phyloP scores from a whole-genome alignment of 2,113 vertebrate species.

The Perognathus longimembris region DNA sequence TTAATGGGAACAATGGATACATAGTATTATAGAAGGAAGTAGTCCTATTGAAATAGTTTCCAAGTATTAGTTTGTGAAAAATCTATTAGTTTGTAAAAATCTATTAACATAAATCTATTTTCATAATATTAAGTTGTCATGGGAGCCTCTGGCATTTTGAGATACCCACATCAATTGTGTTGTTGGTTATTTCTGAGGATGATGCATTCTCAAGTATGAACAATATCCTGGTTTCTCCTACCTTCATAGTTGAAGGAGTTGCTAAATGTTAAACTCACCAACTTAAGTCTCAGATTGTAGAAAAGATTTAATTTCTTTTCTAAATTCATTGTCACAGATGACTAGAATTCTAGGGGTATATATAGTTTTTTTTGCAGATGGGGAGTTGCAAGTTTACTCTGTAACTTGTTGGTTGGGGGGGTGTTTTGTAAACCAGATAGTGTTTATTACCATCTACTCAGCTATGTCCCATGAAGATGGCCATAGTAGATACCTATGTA shows the following conservation, averaged over 20 bases:
- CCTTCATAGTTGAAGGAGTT: neutral
- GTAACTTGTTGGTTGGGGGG: too few species aligned
- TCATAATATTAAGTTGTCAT: neutral
- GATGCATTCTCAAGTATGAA: neutral
- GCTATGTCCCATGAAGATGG: neutral
- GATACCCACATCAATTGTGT: neutral
- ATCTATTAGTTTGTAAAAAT: neutral
- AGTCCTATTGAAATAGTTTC: neutral
- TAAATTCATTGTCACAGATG: neutral
- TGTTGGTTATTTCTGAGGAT: neutral
- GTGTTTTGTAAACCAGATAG: neutral
- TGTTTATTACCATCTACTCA: neutral
- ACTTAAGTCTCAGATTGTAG: neutral
- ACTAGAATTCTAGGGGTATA: neutral
- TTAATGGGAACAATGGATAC: neutral
- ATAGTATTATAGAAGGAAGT: neutral
- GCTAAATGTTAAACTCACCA: neutral
- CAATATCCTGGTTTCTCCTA: neutral
- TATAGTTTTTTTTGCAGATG: neutral
- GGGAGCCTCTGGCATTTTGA: neutral
- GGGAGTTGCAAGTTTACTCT: neutral
- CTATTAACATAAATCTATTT: neutral
- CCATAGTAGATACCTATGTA: neutral
- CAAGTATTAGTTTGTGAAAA: conserved; percentile 12
- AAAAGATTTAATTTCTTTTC: neutral